phyloP scores from a whole-genome alignment of 2,113 vertebrate genomes.

The Leucopternis melanops region DNA sequence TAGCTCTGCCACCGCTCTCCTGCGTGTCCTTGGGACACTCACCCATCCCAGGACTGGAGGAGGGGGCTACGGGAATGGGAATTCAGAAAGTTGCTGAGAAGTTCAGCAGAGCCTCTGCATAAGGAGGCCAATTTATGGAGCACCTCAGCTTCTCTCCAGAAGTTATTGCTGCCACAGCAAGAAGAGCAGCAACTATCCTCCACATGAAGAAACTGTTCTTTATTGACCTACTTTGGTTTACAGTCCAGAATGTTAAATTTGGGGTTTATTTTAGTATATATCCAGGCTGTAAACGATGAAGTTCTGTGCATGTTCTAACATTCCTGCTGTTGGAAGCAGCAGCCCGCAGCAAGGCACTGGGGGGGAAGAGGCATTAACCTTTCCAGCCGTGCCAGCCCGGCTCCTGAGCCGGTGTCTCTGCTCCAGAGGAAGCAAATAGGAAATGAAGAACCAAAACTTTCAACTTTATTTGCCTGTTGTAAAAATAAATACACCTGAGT shows the following conservation, averaged over 20 bases:
- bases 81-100: not conserved
- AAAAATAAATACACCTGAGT: not conserved
- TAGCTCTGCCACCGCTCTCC: no score
- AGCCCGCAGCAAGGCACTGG: rapidly evolving
- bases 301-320: rapidly evolving
- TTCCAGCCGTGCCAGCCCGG: not conserved
- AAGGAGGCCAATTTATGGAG: not conserved
- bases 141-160: not conserved
- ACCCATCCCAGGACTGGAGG: no score
- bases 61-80: no score
- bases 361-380: not conserved
- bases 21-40: no score
- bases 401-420: not conserved
- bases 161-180: not conserved
- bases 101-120: not conserved
- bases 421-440: not conserved
- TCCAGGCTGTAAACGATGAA: not conserved
- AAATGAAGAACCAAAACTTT: not conserved
- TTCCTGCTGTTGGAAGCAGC: not conserved
- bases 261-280: not conserved
- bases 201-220: not conserved
- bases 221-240: not conserved
- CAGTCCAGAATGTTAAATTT: not conserved
- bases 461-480: not conserved
- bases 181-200: not conserved